Base-by-base conservation (phyloP, 2,113 vertebrate genomes). In the Datnioides undecimradiatus region DNA sequence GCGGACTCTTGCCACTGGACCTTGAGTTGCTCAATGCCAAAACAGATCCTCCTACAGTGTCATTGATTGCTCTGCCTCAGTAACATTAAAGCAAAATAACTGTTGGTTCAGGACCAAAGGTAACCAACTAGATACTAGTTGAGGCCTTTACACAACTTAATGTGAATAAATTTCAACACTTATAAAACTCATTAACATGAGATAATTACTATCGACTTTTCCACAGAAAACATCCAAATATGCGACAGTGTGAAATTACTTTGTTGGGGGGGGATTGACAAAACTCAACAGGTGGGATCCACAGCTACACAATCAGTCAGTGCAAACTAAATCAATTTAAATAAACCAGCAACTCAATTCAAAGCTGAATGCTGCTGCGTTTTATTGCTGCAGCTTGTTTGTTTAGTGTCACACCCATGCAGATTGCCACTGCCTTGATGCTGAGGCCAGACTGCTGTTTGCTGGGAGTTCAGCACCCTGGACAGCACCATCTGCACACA, bases 381-480 rank as follows among this genome's bases (percentile, higher is more conserved):
- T 85, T 73, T 55, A 51, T 9, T 46, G 60, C 41, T 7, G 8
- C 23, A n/a, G 68, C 34, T 64, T 66, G 77, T 79, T 86, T 79
- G 82, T 82, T 65, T 71, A 67, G 27, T n/a, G 83, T 79, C 86
- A 91, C 88, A 75, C 90, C 86, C 87, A 83, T 82, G 79, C 72
- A 69, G 31, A 51, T 17, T 77, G 72, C 69, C 33, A 52, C 57
- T 27, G 73, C 63, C 67, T 70, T 7, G 38, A 70, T 73, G 73
- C 40, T 31, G 69, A 73, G 54, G 64, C 34, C 62, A 49, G 59
- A 4, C 63, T 43, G 51, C 52, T 43, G 64, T 27, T 51, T 51
- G 62, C 57, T 76, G 33, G 23, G 69, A 80, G 76, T 91, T 93
- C 91, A 93, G 91, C 73, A 92, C 91, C 86, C 36, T 73, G 91